phyloP scores from a whole-genome alignment of 2,888 invertebrate species.

The Melinaea menophilus region DNA sequence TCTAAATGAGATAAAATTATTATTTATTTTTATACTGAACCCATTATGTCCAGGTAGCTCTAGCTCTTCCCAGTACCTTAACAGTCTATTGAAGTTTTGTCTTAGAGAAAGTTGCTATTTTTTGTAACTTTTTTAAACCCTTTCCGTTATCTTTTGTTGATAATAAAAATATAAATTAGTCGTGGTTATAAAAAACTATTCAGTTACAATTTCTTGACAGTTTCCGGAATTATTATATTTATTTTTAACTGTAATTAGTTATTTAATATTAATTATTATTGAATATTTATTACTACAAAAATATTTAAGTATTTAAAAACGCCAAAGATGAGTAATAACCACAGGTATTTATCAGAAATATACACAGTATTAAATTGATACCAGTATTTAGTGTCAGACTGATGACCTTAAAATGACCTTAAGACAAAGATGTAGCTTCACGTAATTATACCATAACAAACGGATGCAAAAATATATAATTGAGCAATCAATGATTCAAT shows the following conservation, averaged over 20 bases:
- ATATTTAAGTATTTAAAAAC: no score
- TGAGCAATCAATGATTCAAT: conserved; percentile 21
- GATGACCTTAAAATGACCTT: not conserved
- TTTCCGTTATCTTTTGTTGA: conserved; percentile 50
- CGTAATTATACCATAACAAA: not conserved
- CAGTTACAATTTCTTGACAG: no score
- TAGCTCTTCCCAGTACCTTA: conserved; percentile 42
- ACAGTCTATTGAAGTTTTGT: conserved; percentile 48
- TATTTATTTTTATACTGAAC: conserved; percentile 13
- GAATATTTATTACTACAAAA: no score
- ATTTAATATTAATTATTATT: no score
- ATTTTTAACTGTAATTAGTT: no score
- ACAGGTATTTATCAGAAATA: no score
- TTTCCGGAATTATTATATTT: no score
- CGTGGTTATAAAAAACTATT: conserved; percentile 11
- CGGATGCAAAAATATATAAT: conserved; percentile 14
- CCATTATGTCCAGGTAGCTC: conserved; percentile 4
- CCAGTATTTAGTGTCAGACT: not conserved
- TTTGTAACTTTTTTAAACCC: conserved; percentile 57
- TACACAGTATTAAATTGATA: no score
- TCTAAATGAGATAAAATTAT: no score
- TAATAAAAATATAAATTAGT: conserved; percentile 31
- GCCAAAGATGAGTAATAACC: no score
- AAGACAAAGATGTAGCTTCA: not conserved
- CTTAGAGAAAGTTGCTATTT: conserved; percentile 60